phyloP scores from a whole-genome alignment of 2,797 vertebrate genomes.

The Schizothorax lantsangensis region DNA sequence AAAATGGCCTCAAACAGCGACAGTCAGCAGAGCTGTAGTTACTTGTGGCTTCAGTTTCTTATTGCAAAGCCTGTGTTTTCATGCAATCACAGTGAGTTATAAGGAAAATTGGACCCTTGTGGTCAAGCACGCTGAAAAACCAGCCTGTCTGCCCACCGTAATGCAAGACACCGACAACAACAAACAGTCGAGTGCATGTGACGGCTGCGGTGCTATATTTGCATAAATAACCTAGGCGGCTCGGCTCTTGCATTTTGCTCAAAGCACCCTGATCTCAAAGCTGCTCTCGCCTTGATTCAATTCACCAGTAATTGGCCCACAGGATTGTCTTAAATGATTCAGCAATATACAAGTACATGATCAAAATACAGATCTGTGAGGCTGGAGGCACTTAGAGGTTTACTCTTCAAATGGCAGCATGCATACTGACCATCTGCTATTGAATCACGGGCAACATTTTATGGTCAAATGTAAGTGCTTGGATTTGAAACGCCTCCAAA shows the following conservation, averaged over 20 bases:
- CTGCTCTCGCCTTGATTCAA: constrained; percentile 10
- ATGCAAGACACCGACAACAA: not conserved
- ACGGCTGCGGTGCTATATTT: not conserved
- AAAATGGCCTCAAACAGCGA: not conserved
- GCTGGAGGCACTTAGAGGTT: constrained; percentile 16
- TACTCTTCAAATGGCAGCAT: constrained; percentile 20
- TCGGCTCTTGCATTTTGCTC: not conserved
- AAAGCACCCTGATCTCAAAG: constrained; percentile 15
- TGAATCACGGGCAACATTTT: constrained; percentile 9
- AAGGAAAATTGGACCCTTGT: not conserved
- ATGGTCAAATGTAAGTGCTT: constrained; percentile 24
- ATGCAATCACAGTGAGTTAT: constrained; percentile 22
- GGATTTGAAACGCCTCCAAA: constrained; percentile 24
- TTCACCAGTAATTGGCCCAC: constrained; percentile 11
- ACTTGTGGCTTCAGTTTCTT: not conserved
- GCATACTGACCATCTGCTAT: constrained; percentile 8
- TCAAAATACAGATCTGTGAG: constrained; percentile 8
- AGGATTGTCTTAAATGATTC: constrained; percentile 14
- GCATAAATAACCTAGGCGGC: not conserved
- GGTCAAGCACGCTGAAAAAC: not conserved
- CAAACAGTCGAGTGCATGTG: not conserved
- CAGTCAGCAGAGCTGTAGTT: not conserved
- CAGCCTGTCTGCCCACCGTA: not conserved
- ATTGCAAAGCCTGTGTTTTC: constrained; percentile 8
- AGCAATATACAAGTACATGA: not conserved